A percentile compares a stretch with the other conserved stretches of the same genome.
Evolutionary conservation across 1,140 invertebrate genomes (phyloP).

Genomic region (Bombus waltoni): DNA sequence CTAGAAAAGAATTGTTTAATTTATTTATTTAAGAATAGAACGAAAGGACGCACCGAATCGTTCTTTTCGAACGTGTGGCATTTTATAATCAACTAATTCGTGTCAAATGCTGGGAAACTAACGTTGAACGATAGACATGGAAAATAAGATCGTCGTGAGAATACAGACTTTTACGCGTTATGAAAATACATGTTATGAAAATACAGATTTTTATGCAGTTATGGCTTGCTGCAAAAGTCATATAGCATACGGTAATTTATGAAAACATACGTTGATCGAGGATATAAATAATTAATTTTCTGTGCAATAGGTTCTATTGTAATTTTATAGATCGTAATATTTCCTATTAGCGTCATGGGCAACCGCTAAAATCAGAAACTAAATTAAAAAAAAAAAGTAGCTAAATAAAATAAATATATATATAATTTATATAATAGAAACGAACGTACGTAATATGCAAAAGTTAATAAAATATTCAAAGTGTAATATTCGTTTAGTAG

Average conservation of each 20-base stretch:
- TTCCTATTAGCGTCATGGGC: no score
- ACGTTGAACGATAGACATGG: background rate
- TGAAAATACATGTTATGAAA: no score
- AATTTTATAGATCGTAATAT: no score
- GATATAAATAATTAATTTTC: no score
- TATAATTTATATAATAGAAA: no score
- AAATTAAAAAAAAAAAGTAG: no score
- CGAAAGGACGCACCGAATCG: no score
- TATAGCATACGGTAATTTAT: background rate
- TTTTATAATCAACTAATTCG: background rate
- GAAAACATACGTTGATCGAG: no score
- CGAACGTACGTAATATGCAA: no score
- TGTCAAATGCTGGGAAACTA: background rate
- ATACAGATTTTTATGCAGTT: background rate
- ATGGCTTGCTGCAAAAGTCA: background rate
- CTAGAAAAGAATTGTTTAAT: conserved; percentile 80
- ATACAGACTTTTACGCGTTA: background rate
- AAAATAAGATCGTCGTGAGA: background rate
- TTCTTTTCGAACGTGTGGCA: background rate
- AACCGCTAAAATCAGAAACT: no score
- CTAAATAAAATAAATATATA: no score
- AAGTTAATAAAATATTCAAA: background rate
- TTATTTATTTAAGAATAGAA: background rate
- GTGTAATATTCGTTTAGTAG: background rate
- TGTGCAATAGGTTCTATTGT: no score